Percentiles rank a stretch among this genome's conserved stretches.
These are phyloP conservation scores for Nycticebus coucang DNA, from an alignment of 2,113 vertebrate genomes.

Conservation along the genomic window DNA sequence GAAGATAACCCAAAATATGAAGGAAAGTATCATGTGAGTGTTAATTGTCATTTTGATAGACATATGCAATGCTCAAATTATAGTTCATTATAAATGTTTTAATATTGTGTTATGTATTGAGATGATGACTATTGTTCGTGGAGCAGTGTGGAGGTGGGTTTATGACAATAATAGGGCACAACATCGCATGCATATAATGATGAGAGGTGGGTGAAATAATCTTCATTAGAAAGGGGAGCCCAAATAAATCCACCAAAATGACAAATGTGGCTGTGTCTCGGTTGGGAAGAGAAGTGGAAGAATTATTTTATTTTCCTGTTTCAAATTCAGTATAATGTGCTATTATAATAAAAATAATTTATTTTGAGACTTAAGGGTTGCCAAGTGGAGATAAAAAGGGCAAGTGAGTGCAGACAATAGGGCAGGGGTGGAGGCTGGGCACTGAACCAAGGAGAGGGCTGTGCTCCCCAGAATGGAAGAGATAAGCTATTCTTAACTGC, in stretches of 20 bases:
- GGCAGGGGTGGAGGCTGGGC: not conserved
- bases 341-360: not conserved
- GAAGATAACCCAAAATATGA: slow-evolving; percentile 5
- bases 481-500: not conserved
- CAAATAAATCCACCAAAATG: not conserved
- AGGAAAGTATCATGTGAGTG: not conserved
- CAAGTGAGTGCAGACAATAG: not conserved
- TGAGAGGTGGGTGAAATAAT: too few species aligned
- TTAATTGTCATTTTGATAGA: not conserved
- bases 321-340: not conserved
- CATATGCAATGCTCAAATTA: not conserved
- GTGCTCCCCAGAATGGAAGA: not conserved
- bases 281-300: too few species aligned
- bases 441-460: not conserved
- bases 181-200: accelerated
- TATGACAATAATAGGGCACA: not conserved
- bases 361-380: not conserved
- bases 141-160: not conserved
- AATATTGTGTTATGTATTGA: not conserved
- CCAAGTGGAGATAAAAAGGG: not conserved
- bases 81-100: not conserved
- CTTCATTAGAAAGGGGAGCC: not conserved
- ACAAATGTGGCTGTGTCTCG: not conserved
- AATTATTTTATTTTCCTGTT: not conserved
- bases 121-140: not conserved